These are phyloP conservation scores for Koerneria pararmatus DNA, from an alignment of 2,888 invertebrate species.

Conservation along the genomic window DNA sequence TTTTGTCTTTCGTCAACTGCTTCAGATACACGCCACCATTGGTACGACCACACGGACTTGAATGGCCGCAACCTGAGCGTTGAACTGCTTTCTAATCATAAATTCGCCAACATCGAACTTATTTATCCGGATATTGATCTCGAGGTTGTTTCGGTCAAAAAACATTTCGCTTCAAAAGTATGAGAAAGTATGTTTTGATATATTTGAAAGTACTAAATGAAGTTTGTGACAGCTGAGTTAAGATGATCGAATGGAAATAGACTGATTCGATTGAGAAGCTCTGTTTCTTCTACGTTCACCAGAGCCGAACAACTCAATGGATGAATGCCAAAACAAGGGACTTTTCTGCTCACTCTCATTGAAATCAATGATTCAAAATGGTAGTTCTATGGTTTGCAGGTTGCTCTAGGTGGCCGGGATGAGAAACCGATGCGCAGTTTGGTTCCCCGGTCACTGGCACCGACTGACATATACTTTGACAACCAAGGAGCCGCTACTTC, in stretches of 20 bases:
- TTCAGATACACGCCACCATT: constrained; percentile 55
- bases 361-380: too few species aligned
- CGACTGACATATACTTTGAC: constrained; percentile 55
- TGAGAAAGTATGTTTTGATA: too few species aligned
- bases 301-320: too few species aligned
- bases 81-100: constrained; percentile 52
- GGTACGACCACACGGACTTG: constrained; percentile 56
- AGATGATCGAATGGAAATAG: too few species aligned
- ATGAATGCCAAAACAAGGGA: too few species aligned
- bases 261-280: too few species aligned
- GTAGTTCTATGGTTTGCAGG: constrained; percentile 30
- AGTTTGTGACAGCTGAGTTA: too few species aligned
- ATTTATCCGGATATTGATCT: constrained; percentile 56
- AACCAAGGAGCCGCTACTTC: constrained; percentile 51
- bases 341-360: too few species aligned
- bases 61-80: constrained; percentile 44
- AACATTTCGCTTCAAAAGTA: constrained; percentile 22
- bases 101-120: constrained; percentile 50
- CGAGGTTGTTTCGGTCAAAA: constrained; percentile 34
- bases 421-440: constrained; percentile 36
- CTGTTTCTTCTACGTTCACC: too few species aligned
- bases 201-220: too few species aligned
- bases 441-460: constrained; percentile 51
- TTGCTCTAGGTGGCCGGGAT: constrained; percentile 50
- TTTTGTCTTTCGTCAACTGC: background rate